Evolutionary conservation across 2,113 vertebrate genomes (phyloP).

Genomic region (Coptodon bakossiorum): DNA sequence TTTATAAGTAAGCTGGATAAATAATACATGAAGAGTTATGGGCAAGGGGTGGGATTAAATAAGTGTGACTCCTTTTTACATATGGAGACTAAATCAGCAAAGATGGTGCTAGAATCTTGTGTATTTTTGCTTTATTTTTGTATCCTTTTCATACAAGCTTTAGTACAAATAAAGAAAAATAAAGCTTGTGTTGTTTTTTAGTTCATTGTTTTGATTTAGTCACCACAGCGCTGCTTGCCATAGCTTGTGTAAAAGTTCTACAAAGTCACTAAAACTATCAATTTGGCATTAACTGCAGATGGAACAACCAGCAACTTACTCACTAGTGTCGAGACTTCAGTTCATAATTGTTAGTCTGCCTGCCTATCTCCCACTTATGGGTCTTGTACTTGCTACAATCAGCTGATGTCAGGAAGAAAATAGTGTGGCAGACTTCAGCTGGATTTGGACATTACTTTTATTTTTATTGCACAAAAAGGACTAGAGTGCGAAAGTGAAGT

Average conservation of each 20-base stretch:
- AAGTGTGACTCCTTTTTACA: neutral
- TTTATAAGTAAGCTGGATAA: neutral
- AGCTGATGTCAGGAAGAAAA: too few relatives aligned
- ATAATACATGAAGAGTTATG: neutral
- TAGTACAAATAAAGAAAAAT: neutral
- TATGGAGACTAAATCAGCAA: neutral
- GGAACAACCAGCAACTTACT: too few relatives aligned
- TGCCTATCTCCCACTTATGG: neutral
- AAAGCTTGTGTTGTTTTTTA: neutral
- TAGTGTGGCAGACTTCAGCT: too few relatives aligned
- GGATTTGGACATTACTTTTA: too few relatives aligned
- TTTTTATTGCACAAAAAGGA: too few relatives aligned
- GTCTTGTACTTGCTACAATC: neutral
- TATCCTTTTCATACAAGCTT: neutral
- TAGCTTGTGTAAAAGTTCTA: too few relatives aligned
- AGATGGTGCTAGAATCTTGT: fast-evolving
- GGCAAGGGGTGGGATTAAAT: neutral
- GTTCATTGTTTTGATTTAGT: neutral
- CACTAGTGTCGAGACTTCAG: too few relatives aligned
- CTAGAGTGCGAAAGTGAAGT: too few relatives aligned
- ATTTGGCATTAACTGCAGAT: too few relatives aligned
- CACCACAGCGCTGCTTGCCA: too few relatives aligned
- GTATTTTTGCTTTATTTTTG: neutral
- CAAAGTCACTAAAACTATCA: too few relatives aligned
- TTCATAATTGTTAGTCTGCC: too few relatives aligned